Percentiles rank a stretch among this genome's conserved stretches.
These are phyloP conservation scores for Labeo calbasu DNA, from an alignment of 2,797 vertebrate genomes.

Conservation along the genomic window DNA sequence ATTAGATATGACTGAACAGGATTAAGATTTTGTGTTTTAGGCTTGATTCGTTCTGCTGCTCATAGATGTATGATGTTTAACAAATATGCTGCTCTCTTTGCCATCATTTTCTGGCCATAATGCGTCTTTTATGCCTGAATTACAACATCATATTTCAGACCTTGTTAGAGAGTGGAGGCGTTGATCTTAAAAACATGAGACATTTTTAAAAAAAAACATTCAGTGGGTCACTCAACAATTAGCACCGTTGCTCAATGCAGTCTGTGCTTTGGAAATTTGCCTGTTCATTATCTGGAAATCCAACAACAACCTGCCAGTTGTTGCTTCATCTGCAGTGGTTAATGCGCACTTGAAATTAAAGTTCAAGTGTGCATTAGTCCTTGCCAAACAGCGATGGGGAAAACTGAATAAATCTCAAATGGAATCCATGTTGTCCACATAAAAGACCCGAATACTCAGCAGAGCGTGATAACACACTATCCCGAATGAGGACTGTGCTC, in stretches of 20 bases:
- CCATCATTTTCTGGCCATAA: not conserved
- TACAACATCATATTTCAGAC: conserved; percentile 3
- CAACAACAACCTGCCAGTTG: not conserved
- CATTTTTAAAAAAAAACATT: not conserved
- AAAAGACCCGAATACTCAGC: not conserved
- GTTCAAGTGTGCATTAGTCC: conserved; percentile 7
- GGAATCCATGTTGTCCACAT: not conserved
- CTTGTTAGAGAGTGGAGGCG: conserved; percentile 19
- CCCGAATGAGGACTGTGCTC: not conserved
- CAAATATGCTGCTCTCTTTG: conserved; percentile 14
- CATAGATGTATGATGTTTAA: conserved; percentile 5
- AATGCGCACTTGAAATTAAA: not conserved
- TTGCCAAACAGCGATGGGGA: not conserved
- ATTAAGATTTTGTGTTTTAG: conserved; percentile 33
- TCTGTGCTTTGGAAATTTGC: not conserved
- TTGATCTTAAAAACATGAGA: conserved; percentile 12
- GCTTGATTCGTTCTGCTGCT: not conserved
- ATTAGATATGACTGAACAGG: conserved; percentile 13
- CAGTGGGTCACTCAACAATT: not conserved
- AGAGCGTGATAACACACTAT: not conserved
- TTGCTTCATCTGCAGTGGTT: not conserved
- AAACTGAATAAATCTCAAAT: not conserved
- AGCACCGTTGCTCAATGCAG: not conserved
- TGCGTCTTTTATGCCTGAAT: conserved; percentile 1
- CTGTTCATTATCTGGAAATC: conserved; percentile 35